Base-by-base conservation (phyloP, 1,140 invertebrate genomes). In the Leptopilina clavipes region DNA sequence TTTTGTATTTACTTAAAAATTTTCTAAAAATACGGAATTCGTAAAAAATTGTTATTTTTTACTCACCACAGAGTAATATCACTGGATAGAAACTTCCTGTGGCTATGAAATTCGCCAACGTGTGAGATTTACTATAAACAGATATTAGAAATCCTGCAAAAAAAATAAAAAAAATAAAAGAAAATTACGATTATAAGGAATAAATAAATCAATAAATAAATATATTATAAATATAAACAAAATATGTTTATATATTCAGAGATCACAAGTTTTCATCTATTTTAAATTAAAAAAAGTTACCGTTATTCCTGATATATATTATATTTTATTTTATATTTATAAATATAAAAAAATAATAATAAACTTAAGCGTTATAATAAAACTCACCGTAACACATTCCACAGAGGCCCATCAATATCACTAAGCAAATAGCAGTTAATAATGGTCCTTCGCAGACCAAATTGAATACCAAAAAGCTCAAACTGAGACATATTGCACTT, bases 1-100 rank as follows among this genome's bases (percentile, higher is more conserved):
- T n/a, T n/a, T n/a, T n/a, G n/a, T n/a, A n/a, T n/a, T n/a, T n/a
- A n/a, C n/a, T n/a, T n/a, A n/a, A n/a, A n/a, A n/a, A n/a, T n/a
- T n/a, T n/a, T n/a, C n/a, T n/a, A n/a, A n/a, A n/a, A n/a, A n/a
- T n/a, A n/a, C n/a, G n/a, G 12, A 40, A 43, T 5, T n/a, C 44
- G 9, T 43, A 8, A 71, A 31, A 10, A 19, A 37, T 25, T 19
- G 25, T 70, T 22, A 52, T 22, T 19, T 75, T 44, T 25, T 18
- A 70, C 81, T 88, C 89, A 97, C 96, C 96, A 86, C 95, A 95
- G 0, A 97, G 88, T 65, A 97, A 86, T 75, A 98, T 93, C 89
- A 96, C 94, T 0, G 96, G 96, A 85, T 97, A 97, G 84, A 98
- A 97, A 72, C 94, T 95, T 1, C 97, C 97, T 0, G 96, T 93